Evolutionary conservation across 2,888 invertebrate species (phyloP).

Genomic region (Epirrhoe alternata): DNA sequence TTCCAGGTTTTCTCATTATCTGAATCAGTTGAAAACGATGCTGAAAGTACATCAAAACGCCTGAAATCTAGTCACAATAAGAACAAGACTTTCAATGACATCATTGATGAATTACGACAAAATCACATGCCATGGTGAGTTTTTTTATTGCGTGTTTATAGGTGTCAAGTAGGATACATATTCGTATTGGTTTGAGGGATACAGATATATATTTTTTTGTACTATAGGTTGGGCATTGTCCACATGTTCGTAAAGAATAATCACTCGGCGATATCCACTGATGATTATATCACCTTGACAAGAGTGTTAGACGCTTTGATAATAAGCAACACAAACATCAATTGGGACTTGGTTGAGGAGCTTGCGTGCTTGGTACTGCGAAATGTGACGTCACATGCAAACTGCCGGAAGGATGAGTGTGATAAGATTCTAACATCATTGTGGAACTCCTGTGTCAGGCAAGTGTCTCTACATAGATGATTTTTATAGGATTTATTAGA

Average conservation of each 20-base stretch:
- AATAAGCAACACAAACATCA: conserved; percentile 51
- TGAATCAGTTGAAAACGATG: conserved; percentile 46
- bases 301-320: conserved; percentile 59
- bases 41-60: conserved; percentile 60
- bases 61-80: conserved; percentile 62
- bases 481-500: neutral
- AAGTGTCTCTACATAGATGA: conserved; percentile 31
- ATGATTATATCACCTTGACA: conserved; percentile 60
- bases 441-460: conserved; percentile 79
- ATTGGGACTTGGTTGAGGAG: conserved; percentile 62
- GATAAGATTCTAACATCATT: conserved; percentile 52
- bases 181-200: too few species aligned
- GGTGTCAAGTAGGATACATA: too few species aligned
- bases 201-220: too few species aligned
- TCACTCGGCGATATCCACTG: conserved; percentile 48
- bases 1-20: conserved; percentile 51
- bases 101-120: conserved; percentile 66
- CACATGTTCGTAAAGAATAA: conserved; percentile 64
- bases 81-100: conserved; percentile 65
- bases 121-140: conserved; percentile 73
- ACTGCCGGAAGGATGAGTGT: conserved; percentile 46
- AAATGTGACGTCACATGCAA: conserved; percentile 37
- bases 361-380: conserved; percentile 55
- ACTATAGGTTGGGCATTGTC: conserved; percentile 71
- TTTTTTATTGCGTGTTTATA: too few species aligned